Evolutionary conservation across 2,888 invertebrate species (phyloP), one percentile per base, ranked within the genome.

Genomic region (Liposcelis brunnea): DNA sequence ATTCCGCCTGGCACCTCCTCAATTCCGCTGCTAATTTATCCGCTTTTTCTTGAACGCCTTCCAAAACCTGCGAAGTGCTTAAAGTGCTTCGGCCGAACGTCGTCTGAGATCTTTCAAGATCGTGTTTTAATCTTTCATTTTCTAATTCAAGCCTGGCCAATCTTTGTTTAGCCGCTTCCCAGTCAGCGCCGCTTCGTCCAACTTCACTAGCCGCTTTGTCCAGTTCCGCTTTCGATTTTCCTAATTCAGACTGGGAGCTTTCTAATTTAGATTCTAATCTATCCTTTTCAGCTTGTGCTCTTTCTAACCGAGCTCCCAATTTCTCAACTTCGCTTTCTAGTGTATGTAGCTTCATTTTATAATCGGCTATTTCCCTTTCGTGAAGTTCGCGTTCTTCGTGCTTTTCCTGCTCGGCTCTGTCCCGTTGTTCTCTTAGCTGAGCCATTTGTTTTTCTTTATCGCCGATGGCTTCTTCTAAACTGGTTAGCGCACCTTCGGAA

Each of bases 381-480:
- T 56, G 56, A 14, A 56, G 49, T 57, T 94, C 94, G 51, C 93
- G 73, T 63, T 97, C 95, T 65, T 95, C 95, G 54, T 89, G 84
- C 60, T 93, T 86, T 58, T 97, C 95, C 54, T 89, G 84, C 65
- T 95, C 94, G 35, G 91, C 87, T 54, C 93, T 74, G 58, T 95
- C 94, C 59, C 94, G 73, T 61, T 95, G 94, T 59, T 97, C 94
- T 54, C 87, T 69, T 50, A 94, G 67, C 61, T 91, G 93, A 54
- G 83, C 80, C 70, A 98, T 93, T 69, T 95, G 95, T 62, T 91
- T 91, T 58, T 97, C 95, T 67, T 94, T 94, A 60, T 95, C 95
- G 43, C 83, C 82, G 55, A 95, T 86, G 11, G 89, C 89, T 67
- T 94, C 94, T 68, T 95, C 94, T 35, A 95, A 72, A 51, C 86